A percentile compares a stretch with the other conserved stretches of the same genome.
Conservation (phyloP, 2,888 invertebrate genomes). For the Coenonympha arcania region DNA sequence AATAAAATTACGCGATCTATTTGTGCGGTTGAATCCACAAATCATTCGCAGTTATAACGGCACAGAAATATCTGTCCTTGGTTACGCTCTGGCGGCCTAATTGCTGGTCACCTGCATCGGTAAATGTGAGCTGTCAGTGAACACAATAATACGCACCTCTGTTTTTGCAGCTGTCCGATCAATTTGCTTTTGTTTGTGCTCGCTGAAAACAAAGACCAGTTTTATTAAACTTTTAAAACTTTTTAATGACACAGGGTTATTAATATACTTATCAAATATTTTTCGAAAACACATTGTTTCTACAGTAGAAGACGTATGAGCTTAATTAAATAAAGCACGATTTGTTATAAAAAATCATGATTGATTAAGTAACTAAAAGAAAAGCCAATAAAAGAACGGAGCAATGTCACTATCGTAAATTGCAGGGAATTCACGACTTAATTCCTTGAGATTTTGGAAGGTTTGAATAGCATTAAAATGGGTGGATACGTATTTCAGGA, state of each 20-base stretch:
- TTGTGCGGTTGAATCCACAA: slow-evolving; percentile 37
- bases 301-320: too few species aligned
- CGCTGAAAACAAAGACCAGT: slow-evolving; percentile 43
- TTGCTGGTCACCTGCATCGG: slow-evolving; percentile 56
- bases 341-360: too few species aligned
- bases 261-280: not conserved
- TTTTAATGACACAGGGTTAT: not conserved
- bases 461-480: too few species aligned
- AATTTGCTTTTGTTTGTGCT: slow-evolving; percentile 51
- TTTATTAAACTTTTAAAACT: not conserved
- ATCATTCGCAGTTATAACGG: slow-evolving; percentile 57
- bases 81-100: slow-evolving; percentile 62
- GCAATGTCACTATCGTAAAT: too few species aligned
- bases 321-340: too few species aligned
- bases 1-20: slow-evolving; percentile 30
- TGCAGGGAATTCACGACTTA: too few species aligned
- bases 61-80: slow-evolving; percentile 60
- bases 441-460: too few species aligned
- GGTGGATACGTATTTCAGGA: too few species aligned
- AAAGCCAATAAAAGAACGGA: too few species aligned
- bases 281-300: too few species aligned
- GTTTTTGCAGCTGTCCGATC: slow-evolving; percentile 60
- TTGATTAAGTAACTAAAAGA: too few species aligned
- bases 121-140: slow-evolving; percentile 39
- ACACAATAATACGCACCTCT: slow-evolving; percentile 59